phyloP scores from a whole-genome alignment of 1,140 invertebrate genomes.

The Sminthurinus signatus region DNA sequence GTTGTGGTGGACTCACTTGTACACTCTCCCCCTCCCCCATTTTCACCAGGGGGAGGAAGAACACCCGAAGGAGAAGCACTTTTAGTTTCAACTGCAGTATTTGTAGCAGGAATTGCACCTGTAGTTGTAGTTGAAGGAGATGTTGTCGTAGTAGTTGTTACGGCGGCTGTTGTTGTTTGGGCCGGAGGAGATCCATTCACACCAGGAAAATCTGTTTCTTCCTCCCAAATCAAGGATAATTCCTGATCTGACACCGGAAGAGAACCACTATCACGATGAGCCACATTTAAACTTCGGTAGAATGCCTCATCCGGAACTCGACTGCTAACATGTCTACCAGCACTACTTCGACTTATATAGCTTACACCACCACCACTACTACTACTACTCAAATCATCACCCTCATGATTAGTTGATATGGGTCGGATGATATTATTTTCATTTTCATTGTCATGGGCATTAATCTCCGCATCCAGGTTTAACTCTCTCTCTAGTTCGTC shows the following conservation, averaged over 20 bases:
- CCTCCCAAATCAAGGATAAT: conserved; percentile 74
- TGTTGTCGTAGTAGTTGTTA: conserved; percentile 43
- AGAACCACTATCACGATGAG: conserved; percentile 67
- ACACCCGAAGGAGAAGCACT: not conserved
- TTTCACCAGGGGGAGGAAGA: not conserved
- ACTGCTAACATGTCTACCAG: conserved; percentile 28
- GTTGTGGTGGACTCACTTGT: conserved; percentile 9
- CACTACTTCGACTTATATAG: conserved; percentile 8
- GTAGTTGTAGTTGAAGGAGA: conserved; percentile 42
- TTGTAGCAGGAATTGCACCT: not conserved
- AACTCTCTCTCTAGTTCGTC: not conserved
- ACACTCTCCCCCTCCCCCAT: conserved; percentile 2
- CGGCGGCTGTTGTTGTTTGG: conserved; percentile 38
- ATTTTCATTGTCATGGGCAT: too few species aligned
- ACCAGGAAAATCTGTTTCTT: conserved; percentile 46
- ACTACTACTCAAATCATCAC: conserved; percentile 7
- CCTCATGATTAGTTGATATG: not conserved
- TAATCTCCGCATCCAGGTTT: not conserved
- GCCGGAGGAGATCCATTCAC: conserved; percentile 14
- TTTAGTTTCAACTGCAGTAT: not conserved
- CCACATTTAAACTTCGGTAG: conserved; percentile 78
- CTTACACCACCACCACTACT: not conserved
- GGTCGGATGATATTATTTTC: too few species aligned
- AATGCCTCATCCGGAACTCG: conserved; percentile 72
- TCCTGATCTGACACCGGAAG: conserved; percentile 48